These are phyloP conservation scores for Tetraneura akinire DNA, from an alignment of 1,140 invertebrate species.

Conservation along the genomic window DNA sequence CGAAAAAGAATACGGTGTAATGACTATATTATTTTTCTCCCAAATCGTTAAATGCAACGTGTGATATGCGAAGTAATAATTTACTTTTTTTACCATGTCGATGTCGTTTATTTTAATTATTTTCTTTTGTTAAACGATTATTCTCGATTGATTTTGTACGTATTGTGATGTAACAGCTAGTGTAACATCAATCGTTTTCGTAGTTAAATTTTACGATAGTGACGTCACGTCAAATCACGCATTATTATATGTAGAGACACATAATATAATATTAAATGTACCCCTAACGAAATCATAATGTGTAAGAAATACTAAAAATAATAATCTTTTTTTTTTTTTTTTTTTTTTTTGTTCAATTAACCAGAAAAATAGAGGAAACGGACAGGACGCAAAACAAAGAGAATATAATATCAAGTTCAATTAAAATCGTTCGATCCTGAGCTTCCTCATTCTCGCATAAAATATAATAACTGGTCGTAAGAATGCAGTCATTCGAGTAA, in stretches of 20 bases:
- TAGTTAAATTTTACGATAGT: background rate
- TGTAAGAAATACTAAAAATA: background rate
- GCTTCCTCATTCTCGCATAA: background rate
- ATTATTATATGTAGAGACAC: no score
- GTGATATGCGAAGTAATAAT: background rate
- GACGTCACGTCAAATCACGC: background rate
- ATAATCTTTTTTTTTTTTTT: no score
- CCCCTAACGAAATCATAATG: background rate
- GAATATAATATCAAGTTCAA: background rate
- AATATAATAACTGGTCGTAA: conserved; percentile 8
- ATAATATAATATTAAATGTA: background rate
- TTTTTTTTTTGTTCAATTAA: no score
- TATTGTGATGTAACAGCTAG: no score
- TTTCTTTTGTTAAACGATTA: background rate
- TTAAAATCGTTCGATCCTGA: background rate
- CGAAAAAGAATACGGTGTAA: background rate
- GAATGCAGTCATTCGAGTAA: conserved; percentile 40
- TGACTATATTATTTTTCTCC: background rate
- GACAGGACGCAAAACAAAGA: background rate
- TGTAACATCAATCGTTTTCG: background rate
- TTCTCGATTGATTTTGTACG: background rate
- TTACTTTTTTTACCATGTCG: background rate
- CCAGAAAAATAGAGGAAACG: background rate
- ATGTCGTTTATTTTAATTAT: no score
- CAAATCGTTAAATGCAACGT: background rate